Percentiles rank a stretch among this genome's conserved stretches.
Evolutionary conservation across 2,113 vertebrate species (phyloP).

Genomic region (Halichoeres trimaculatus): DNA sequence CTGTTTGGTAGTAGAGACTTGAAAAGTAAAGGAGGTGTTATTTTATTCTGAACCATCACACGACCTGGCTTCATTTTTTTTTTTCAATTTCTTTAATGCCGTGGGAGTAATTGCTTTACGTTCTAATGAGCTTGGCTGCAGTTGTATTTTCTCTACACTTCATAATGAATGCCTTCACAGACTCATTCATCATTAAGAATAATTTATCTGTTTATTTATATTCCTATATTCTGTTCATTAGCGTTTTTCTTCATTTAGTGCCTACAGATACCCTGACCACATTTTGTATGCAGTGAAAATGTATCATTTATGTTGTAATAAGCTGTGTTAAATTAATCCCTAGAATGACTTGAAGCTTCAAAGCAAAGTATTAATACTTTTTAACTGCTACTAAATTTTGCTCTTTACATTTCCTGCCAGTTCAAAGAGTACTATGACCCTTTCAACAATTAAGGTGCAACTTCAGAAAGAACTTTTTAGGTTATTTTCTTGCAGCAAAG

Average conservation of each 20-base stretch:
- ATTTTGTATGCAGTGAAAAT: background rate
- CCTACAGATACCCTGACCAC: background rate
- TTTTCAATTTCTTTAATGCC: background rate
- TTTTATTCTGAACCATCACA: constrained; percentile 4
- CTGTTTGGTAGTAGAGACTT: background rate
- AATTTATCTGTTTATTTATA: constrained; percentile 31
- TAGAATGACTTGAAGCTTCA: constrained; percentile 1
- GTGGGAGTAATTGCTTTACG: constrained; percentile 1
- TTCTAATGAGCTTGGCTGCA: background rate
- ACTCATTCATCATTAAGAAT: constrained; percentile 17
- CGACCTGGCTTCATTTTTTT: background rate
- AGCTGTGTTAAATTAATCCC: background rate
- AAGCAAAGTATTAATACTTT: constrained; percentile 5
- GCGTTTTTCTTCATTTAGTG: constrained; percentile 10
- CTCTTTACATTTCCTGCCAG: background rate
- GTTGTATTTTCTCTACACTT: background rate
- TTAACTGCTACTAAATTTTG: constrained; percentile 1
- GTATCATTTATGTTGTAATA: background rate
- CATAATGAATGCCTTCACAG: background rate
- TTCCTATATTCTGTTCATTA: constrained; percentile 24
- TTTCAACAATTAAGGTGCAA: background rate
- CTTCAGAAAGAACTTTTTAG: background rate
- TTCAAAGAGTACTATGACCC: background rate
- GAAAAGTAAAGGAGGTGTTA: background rate
- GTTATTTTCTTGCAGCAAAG: background rate